Conservation (phyloP, 2,113 vertebrate species). For the Canis aureus region DNA sequence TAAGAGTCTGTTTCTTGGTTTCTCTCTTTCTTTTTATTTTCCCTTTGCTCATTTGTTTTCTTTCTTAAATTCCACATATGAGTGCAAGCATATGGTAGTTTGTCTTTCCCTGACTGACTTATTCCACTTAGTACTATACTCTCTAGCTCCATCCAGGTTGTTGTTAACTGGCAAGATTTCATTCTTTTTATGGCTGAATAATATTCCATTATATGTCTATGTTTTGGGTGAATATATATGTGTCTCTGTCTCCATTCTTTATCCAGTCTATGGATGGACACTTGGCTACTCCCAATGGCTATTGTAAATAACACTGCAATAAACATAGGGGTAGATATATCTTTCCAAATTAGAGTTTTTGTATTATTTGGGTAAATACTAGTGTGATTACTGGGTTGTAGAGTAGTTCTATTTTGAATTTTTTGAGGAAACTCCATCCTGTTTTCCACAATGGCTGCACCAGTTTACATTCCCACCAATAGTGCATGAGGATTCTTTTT, state of each 20-base stretch:
- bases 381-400: neutral
- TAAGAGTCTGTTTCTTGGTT: neutral
- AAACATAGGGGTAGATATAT: neutral
- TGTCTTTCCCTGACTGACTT: neutral
- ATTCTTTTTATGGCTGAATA: neutral
- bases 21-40: neutral
- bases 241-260: neutral
- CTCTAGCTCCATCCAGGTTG: neutral
- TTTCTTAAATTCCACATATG: neutral
- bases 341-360: neutral
- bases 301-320: neutral
- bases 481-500: neutral
- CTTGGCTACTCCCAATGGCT: neutral
- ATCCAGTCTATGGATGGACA: neutral
- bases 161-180: neutral
- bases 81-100: neutral
- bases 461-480: neutral
- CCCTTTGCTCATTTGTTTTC: neutral
- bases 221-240: neutral
- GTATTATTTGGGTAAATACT: neutral
- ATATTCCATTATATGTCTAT: neutral
- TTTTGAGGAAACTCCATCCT: neutral
- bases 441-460: neutral
- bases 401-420: neutral
- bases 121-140: neutral